Percentiles rank a stretch among this genome's conserved stretches.
Evolutionary conservation across 2,888 invertebrate species (phyloP).

Genomic region (Melangyna quadrimaculata): DNA sequence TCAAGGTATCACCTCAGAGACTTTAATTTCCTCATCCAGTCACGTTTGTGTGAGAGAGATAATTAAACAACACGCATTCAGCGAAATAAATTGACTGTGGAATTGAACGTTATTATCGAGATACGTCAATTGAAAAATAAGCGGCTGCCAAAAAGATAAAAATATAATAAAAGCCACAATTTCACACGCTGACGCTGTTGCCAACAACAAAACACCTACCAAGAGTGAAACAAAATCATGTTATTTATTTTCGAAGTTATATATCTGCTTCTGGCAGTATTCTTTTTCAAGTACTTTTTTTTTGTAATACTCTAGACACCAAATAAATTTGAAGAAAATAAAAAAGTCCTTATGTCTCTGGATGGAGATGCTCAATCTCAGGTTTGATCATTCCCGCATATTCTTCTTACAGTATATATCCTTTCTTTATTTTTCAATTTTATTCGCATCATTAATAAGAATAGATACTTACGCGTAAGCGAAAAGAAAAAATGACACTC

Average conservation of each 20-base stretch:
- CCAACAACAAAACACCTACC: background rate
- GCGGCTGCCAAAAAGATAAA: conserved; percentile 14
- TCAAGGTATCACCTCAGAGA: conserved; percentile 50
- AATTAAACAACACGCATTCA: conserved; percentile 45
- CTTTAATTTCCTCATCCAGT: conserved; percentile 54
- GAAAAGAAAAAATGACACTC: background rate
- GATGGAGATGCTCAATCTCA: background rate
- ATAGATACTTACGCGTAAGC: background rate
- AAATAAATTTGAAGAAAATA: background rate
- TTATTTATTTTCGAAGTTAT: conserved; percentile 20
- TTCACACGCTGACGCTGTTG: background rate
- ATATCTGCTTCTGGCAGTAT: background rate
- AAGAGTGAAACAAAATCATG: background rate
- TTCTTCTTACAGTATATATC: background rate
- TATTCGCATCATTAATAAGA: conserved; percentile 23
- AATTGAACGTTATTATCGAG: conserved; percentile 15
- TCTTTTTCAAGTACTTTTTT: background rate
- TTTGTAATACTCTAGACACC: background rate
- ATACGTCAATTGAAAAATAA: conserved; percentile 18
- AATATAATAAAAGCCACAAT: background rate
- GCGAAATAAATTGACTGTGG: conserved; percentile 22
- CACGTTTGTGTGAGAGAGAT: conserved; percentile 36
- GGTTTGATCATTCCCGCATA: conserved; percentile 21
- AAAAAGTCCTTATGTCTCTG: background rate
- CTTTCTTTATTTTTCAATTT: background rate